Evolutionary conservation across 2,888 invertebrate genomes (phyloP), one percentile per base, ranked within the genome.

Genomic region (Drosophila acutilabella): DNA sequence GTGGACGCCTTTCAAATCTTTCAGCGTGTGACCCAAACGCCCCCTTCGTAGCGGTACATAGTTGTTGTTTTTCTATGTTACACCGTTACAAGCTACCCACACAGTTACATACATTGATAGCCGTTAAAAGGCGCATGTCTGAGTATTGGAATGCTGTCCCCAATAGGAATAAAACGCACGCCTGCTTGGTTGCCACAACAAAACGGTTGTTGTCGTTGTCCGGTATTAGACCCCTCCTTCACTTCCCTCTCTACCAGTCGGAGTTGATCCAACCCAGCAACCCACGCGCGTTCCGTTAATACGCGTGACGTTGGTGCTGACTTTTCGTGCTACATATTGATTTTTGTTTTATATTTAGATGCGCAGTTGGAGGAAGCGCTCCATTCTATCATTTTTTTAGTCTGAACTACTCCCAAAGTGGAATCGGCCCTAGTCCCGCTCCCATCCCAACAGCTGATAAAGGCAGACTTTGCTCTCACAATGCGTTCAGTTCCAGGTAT

Each of bases 1-100:
- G 26, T 52, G 53, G 57, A 78, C 70, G 78, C 77, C 74, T 77
- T 74, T 77, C 74, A 70, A 70, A 78, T 67, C 64, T 66, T 67
- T 48, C 71, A 81, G 82, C 88, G 83, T 83, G 83, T 68, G 83
- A 83, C 82, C 83, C 82, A 85, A 80, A 84, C 83, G 88, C 88
- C 83, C 88, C 86, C 78, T 30, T 71, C 59, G 40, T 78, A 66
- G 64, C 44, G 74, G 40, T 74, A 57, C 64, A 36, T 36, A 73
- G 51, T 50, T 66, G 59, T 64, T 44, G 68, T 65, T 56, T 13
- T 70, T 50, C 52, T 68, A 53, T 64, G 50, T 66, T 56, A 62
- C 59, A 71, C 77, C 77, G 80, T 78, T 78, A 75, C 79, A 68
- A 68, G 44, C 50, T 56, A 74, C 58, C 64, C 59, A 74, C 67